Evolutionary conservation across 2,888 invertebrate species (phyloP), one percentile per base, ranked within the genome.

Genomic region (Saturnia japonica): DNA sequence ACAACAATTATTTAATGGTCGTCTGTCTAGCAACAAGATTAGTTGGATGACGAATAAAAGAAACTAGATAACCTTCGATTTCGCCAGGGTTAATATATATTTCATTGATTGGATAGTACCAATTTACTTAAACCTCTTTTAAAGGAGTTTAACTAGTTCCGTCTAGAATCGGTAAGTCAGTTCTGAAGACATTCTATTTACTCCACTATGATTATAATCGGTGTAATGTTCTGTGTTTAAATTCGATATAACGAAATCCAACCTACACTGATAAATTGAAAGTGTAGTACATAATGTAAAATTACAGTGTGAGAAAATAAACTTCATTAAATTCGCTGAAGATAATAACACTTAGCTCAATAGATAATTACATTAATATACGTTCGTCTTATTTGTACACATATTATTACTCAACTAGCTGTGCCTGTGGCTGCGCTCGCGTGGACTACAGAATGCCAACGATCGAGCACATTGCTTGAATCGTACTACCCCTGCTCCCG

Each of bases 1-100:
- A 70, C 22, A 51, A 54, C 70, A 42, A 22, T 70, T 64, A n/a
- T 64, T 40, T 64, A 64, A 64, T 64, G 40, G 64, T n/a, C n/a
- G 40, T 64, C 64, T 64, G 40, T 64, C 64, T 64, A 64, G 64
- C 34, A 64, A 64, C 64, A 40, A 64, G 64, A 64, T 64, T 64
- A 64, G 40, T 22, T 40, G 64, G n/a, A 64, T 64, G 64, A 64
- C 40, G 19, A 64, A 40, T 64, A 64, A 40, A 64, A 40, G 16
- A 64, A n/a, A 60, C 57, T 60, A 12, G 57, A 3, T 60, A 14
- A 28, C 57, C 57, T 60, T 60, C 25, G 12, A 60, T 60, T 60
- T 28, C 14, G 25, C 57, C 14, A 25, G 25, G 57, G 1, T 51
- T 51, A 12, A 51, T 51, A 51, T 51, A 51, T 1, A 60, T 60